These are phyloP conservation scores for Acrocephalus scirpaceus DNA, from an alignment of 2,797 vertebrate species.

Conservation along the genomic window DNA sequence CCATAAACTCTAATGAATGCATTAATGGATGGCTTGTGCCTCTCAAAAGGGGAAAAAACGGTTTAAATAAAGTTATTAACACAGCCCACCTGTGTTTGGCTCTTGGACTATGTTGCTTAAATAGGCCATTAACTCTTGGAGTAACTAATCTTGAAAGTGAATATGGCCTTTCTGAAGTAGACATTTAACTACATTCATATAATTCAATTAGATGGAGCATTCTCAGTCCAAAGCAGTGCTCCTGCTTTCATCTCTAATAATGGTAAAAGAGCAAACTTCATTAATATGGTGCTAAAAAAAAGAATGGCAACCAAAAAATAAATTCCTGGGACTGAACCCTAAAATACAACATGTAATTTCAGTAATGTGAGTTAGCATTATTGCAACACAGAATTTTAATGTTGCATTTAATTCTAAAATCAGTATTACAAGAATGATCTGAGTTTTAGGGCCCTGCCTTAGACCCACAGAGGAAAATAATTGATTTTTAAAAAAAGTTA, in stretches of 20 bases:
- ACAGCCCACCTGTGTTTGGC: slow-evolving; percentile 83
- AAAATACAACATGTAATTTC: not conserved
- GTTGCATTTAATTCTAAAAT: not conserved
- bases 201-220: slow-evolving; percentile 81
- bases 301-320: slow-evolving; percentile 10
- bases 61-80: slow-evolving; percentile 89
- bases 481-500: not conserved
- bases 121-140: slow-evolving; percentile 80
- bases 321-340: slow-evolving; percentile 2
- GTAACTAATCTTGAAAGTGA: slow-evolving; percentile 79
- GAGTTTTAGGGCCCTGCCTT: not conserved
- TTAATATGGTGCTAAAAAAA: slow-evolving; percentile 54
- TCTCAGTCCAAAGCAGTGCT: slow-evolving; percentile 69
- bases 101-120: slow-evolving; percentile 78
- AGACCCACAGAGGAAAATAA: not conserved
- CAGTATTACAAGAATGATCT: not conserved
- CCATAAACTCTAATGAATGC: slow-evolving; percentile 84
- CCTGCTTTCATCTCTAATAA: slow-evolving; percentile 80
- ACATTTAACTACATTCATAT: slow-evolving; percentile 81
- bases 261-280: slow-evolving; percentile 67
- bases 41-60: slow-evolving; percentile 79
- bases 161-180: slow-evolving; percentile 80
- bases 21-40: slow-evolving; percentile 83
- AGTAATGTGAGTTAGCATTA: not conserved
- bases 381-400: not conserved